Evolutionary conservation across 1,140 invertebrate species (phyloP), one percentile per base, ranked within the genome.

Genomic region (Streblospio benedicti): DNA sequence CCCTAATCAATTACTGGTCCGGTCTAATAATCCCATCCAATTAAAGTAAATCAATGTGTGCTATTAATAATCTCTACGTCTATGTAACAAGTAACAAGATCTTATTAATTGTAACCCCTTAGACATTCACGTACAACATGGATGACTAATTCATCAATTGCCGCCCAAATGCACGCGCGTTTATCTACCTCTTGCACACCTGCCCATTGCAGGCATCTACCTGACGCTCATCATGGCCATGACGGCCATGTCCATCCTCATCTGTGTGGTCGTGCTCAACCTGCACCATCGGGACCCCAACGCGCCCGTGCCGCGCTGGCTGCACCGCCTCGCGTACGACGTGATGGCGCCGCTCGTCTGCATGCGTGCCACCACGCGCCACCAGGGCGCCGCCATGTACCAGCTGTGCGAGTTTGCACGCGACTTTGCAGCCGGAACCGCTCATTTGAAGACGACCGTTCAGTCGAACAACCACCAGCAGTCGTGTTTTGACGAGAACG

Each of bases 211-310:
- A 61, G 61, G 45, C 28, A 54, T 63, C 27, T 60, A 63, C 32
- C 28, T 60, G 44, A 60, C 60, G n/a, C 35, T 62, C 38, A 47
- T 62, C 27, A 56, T 56, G 62, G 33, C 35, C 14, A 55, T 63
- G 35, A 47, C 50, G 20, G 33, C 59, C 14, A 28, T 60, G 23
- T 60, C 59, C 14, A 44, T 62, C 45, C 31, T 62, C 31, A 30
- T 38, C 28, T 47, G 52, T 23, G 53, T 62, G 44, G 32, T 62
- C 44, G 60, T 62, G 4, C 47, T 62, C 9, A 56, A 47, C n/a
- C 44, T 62, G 28, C 60, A 62, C 54, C 60, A 62, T 25, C 54
- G 47, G 20, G 55, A 62, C 33, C 32, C 43, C 9, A 41, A 32
- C 4, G 43, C 45, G n/a, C 60, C 60, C 4, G 52, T 55, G 12